Evolutionary conservation across 1,140 invertebrate species (phyloP).

Genomic region (Geopemphigus sp.): DNA sequence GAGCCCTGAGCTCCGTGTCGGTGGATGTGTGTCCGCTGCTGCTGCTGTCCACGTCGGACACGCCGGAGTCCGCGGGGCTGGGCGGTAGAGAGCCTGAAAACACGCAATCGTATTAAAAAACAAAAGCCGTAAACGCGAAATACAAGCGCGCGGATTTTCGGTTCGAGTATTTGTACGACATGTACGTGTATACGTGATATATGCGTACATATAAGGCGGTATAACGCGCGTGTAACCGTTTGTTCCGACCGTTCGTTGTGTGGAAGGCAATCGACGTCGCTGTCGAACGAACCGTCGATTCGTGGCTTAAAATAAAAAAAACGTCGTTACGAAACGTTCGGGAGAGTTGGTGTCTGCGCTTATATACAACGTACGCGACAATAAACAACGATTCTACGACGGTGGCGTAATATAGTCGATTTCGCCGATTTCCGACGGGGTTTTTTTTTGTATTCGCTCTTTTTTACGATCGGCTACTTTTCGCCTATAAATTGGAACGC

Average conservation of each 20-base stretch:
- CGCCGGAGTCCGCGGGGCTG: slow-evolving; percentile 94
- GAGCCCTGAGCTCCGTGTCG: slow-evolving; percentile 76
- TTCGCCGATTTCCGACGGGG: background rate
- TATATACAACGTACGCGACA: too few species aligned
- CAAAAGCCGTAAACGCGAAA: too few species aligned
- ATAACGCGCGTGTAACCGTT: too few species aligned
- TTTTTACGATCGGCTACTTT: background rate
- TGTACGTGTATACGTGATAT: too few species aligned
- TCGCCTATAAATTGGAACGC: too few species aligned
- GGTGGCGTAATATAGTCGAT: too few species aligned
- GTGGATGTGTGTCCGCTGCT: slow-evolving; percentile 84
- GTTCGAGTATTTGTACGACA: too few species aligned
- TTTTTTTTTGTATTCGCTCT: background rate
- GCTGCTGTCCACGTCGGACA: slow-evolving; percentile 93
- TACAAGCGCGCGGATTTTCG: too few species aligned
- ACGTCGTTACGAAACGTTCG: background rate
- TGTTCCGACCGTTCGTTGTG: background rate
- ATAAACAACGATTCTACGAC: too few species aligned
- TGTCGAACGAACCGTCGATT: background rate
- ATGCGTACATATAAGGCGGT: too few species aligned
- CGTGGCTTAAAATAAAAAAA: background rate
- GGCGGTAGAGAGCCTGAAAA: slow-evolving; percentile 82
- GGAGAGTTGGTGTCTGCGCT: too few species aligned
- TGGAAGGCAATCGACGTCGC: background rate
- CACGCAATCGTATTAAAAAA: too few species aligned